phyloP scores from a whole-genome alignment of 2,113 vertebrate species.

The Cinclus cinclus region DNA sequence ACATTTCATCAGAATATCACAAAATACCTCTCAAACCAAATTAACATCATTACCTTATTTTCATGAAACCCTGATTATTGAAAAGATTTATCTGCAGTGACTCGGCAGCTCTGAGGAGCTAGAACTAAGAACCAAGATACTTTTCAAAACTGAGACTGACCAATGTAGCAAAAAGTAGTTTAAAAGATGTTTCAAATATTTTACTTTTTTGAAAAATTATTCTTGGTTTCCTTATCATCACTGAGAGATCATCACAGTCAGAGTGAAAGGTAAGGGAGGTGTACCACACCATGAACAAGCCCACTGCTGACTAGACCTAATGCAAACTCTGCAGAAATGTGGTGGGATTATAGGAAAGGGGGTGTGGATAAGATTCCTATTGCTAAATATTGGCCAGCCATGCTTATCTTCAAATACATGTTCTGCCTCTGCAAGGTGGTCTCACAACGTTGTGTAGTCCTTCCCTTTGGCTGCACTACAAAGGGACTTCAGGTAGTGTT shows the following conservation, averaged over 20 bases:
- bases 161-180: background rate
- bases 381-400: background rate
- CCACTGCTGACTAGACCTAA: background rate
- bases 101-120: background rate
- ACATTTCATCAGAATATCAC: background rate
- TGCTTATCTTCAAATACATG: background rate
- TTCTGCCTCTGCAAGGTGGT: background rate
- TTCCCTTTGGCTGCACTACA: background rate
- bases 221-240: background rate
- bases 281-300: rapidly evolving
- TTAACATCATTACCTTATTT: background rate
- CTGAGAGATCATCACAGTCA: background rate
- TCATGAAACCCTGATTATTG: background rate
- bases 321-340: background rate
- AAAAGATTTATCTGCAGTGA: conserved; percentile 27
- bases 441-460: background rate
- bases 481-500: background rate
- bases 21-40: conserved; percentile 7
- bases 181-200: background rate
- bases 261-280: background rate
- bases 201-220: background rate
- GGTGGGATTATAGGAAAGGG: background rate
- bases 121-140: background rate
- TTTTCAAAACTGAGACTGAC: background rate
- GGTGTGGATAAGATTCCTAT: background rate